These are phyloP conservation scores for Numida meleagris DNA, from an alignment of 2,113 vertebrate species.

Conservation along the genomic window DNA sequence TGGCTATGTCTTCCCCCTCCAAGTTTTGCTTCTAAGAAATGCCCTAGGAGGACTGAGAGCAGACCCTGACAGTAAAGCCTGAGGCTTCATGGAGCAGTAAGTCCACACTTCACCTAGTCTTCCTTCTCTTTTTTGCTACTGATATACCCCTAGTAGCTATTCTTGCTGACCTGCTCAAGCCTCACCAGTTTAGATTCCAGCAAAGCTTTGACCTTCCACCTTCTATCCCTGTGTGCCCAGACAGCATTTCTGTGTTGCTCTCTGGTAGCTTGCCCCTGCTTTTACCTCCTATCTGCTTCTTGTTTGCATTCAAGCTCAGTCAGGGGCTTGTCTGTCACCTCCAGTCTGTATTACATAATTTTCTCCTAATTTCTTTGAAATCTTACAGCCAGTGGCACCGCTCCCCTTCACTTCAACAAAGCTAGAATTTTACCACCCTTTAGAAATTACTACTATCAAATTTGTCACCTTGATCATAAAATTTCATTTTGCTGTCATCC, in stretches of 20 bases:
- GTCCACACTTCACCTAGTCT: not conserved
- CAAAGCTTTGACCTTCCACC: not conserved
- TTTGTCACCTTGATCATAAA: not conserved
- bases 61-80: not conserved
- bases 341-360: not conserved
- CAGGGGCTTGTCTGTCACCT: not conserved
- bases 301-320: not conserved
- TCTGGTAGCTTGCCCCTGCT: not conserved
- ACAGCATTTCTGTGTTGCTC: not conserved
- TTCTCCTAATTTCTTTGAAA: slow-evolving; percentile 10
- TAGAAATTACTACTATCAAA: not conserved
- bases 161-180: not conserved
- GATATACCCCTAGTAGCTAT: not conserved
- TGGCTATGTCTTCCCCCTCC: not conserved
- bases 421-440: not conserved
- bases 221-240: not conserved
- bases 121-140: not conserved
- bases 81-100: not conserved
- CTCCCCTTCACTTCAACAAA: not conserved
- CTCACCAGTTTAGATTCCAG: not conserved
- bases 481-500: not conserved
- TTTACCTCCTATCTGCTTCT: not conserved
- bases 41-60: not conserved
- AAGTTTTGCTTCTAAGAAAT: not conserved
- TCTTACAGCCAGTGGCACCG: not conserved